phyloP scores from a whole-genome alignment of 2,113 vertebrate genomes.

The Sturnira hondurensis region DNA sequence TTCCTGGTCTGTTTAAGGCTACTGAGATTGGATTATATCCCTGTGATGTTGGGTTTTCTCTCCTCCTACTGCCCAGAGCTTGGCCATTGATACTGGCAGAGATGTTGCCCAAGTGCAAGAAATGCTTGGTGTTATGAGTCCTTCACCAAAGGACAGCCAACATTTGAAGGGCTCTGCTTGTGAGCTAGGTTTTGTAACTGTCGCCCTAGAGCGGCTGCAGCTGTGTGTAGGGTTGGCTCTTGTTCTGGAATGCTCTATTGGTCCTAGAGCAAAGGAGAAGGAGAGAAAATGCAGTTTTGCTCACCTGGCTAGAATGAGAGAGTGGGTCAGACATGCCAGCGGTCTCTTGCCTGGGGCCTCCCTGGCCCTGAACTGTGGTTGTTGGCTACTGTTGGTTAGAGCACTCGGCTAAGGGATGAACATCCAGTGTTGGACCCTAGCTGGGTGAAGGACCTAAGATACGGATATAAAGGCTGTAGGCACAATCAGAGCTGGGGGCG shows the following conservation, averaged over 20 bases:
- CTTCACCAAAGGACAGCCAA: conserved; percentile 37
- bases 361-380: background rate
- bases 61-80: conserved; percentile 64
- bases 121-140: conserved; percentile 30
- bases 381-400: background rate
- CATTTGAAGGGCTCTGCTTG: background rate
- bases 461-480: background rate
- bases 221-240: conserved; percentile 12
- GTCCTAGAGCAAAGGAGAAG: background rate
- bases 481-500: background rate
- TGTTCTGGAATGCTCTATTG: background rate
- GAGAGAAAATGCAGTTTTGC: background rate
- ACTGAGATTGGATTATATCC: conserved; percentile 45
- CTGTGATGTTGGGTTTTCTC: conserved; percentile 61
- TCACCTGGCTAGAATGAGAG: background rate
- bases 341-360: background rate
- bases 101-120: conserved; percentile 53
- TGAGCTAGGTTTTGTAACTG: conserved; percentile 8
- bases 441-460: background rate
- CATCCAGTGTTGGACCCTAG: background rate
- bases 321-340: background rate
- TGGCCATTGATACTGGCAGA: conserved; percentile 50
- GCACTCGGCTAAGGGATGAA: background rate
- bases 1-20: conserved; percentile 66
- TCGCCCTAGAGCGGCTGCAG: background rate